Evolutionary conservation across 92 coral and sea anemone species (phyloP).

Genomic region (Ricordea florida): DNA sequence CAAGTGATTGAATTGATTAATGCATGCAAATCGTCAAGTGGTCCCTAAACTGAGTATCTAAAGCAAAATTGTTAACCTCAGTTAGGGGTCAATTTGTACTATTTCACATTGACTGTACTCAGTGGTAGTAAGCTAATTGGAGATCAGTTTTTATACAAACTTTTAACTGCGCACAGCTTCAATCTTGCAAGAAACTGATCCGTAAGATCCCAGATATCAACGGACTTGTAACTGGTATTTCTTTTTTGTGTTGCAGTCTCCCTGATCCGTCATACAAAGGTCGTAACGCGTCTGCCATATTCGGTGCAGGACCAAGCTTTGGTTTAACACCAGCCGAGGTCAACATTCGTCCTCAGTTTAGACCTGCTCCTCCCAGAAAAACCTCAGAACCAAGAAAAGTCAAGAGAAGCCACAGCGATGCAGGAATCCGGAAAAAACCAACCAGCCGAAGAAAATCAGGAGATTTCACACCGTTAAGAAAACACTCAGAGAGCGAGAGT

Average conservation of each 20-base stretch:
- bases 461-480: conserved; percentile 51
- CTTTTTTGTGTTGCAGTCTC: conserved; percentile 49
- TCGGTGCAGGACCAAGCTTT: conserved; percentile 85
- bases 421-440: conserved; percentile 62
- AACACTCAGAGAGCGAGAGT: conserved; percentile 51
- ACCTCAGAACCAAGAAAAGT: conserved; percentile 57
- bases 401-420: conserved; percentile 84
- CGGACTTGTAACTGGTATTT: too few relatives aligned
- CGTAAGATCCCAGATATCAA: too few relatives aligned
- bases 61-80: too few relatives aligned
- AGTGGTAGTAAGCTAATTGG: too few relatives aligned
- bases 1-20: too few relatives aligned
- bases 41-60: too few relatives aligned
- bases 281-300: conserved; percentile 90
- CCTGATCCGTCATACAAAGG: conserved; percentile 72
- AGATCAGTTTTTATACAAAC: too few relatives aligned
- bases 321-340: conserved; percentile 75
- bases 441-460: conserved; percentile 69
- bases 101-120: too few relatives aligned
- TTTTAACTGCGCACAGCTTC: too few relatives aligned
- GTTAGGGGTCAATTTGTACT: too few relatives aligned
- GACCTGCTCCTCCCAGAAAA: conserved; percentile 62
- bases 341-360: conserved; percentile 41
- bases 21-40: too few relatives aligned
- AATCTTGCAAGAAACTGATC: too few relatives aligned